Evolutionary conservation across 1,140 invertebrate species (phyloP).

Genomic region (Eubasilissa regina): DNA sequence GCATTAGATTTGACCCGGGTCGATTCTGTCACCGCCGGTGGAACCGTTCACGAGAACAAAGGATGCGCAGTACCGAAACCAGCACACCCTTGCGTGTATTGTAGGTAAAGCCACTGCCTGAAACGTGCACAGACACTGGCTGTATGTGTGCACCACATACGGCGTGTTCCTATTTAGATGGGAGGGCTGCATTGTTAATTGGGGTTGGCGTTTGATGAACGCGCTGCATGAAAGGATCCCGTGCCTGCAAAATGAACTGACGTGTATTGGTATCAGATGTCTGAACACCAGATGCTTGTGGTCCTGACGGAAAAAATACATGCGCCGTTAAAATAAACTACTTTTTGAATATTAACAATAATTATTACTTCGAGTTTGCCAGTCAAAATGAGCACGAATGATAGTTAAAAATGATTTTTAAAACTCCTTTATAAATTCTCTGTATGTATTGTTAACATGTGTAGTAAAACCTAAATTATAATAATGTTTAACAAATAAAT

Average conservation of each 20-base stretch:
- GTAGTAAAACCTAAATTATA: no score
- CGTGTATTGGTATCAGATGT: neutral
- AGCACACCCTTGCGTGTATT: neutral
- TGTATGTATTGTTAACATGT: no score
- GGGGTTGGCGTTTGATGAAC: slow-evolving; percentile 26
- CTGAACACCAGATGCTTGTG: neutral
- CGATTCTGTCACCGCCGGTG: slow-evolving; percentile 16
- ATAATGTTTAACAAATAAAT: no score
- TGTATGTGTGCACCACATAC: no score
- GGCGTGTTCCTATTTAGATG: neutral
- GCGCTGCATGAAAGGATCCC: slow-evolving; percentile 24
- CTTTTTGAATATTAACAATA: no score
- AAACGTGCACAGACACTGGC: neutral
- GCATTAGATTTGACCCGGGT: slow-evolving; percentile 19
- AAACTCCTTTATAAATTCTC: no score
- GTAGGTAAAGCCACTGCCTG: neutral
- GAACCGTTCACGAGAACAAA: slow-evolving; percentile 9
- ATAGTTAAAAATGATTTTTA: no score
- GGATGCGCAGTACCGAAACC: neutral
- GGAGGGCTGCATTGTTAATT: slow-evolving; percentile 24
- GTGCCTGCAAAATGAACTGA: neutral
- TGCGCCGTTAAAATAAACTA: no score
- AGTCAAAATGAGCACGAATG: no score
- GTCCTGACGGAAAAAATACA: no score
- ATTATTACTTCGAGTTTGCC: no score